Conservation (phyloP, 1,140 invertebrate genomes). For the Drosophila pachea region DNA sequence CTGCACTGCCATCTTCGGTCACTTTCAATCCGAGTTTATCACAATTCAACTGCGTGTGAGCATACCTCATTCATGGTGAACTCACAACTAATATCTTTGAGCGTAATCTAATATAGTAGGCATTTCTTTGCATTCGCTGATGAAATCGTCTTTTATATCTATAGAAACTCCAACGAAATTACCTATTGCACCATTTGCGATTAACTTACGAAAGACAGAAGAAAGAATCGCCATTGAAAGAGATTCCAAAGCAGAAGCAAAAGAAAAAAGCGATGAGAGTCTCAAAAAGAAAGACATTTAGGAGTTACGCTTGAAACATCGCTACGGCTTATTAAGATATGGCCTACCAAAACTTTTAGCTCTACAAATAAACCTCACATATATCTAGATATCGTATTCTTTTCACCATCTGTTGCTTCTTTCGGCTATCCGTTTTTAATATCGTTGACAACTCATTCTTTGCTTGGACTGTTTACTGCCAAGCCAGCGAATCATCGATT, state of each 20-base stretch:
- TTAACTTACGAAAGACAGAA: background rate
- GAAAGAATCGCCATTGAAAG: no score
- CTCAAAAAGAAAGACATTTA: background rate
- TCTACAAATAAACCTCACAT: no score
- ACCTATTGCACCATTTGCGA: constrained; percentile 6
- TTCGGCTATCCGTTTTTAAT: background rate
- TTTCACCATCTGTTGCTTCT: constrained; percentile 10
- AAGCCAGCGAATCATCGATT: constrained; percentile 13
- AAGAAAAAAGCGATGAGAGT: no score
- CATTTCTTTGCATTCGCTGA: constrained; percentile 15
- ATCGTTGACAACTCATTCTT: constrained; percentile 31
- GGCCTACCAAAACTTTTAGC: no score
- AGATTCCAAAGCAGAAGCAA: no score
- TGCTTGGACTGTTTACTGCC: constrained; percentile 11
- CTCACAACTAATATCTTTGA: background rate
- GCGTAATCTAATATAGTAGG: background rate
- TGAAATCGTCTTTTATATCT: constrained; percentile 12
- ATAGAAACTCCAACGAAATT: constrained; percentile 9
- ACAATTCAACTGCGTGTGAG: background rate
- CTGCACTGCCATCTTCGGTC: no score
- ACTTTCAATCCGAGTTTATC: background rate
- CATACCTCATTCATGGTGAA: no score
- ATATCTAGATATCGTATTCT: background rate
- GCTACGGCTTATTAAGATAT: no score
- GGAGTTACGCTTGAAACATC: no score